Conservation (phyloP, 2,113 vertebrate species). For the Macheiramphus alcinus region DNA sequence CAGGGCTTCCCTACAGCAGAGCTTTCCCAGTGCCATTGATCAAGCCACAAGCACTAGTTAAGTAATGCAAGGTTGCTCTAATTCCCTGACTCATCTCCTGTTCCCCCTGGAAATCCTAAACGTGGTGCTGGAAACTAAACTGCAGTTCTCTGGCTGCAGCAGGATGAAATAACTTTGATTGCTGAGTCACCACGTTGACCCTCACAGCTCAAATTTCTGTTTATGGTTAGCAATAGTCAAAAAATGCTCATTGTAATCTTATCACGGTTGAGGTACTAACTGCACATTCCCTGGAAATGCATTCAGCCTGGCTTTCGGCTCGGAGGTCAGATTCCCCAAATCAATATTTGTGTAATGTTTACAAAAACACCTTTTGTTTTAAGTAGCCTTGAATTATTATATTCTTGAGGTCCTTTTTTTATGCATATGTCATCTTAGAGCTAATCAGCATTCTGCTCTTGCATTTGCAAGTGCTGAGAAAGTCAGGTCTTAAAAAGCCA, state of each 20-base stretch:
- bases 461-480: conserved; percentile 49
- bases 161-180: conserved; percentile 22
- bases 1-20: conserved; percentile 56
- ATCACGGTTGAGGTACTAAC: neutral
- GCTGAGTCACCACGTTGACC: conserved; percentile 46
- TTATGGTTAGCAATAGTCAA: neutral
- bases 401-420: neutral
- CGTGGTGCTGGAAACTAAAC: conserved; percentile 26
- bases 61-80: conserved; percentile 48
- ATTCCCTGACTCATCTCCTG: conserved; percentile 67
- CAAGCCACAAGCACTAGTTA: conserved; percentile 38
- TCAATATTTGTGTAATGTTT: neutral
- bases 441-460: conserved; percentile 59
- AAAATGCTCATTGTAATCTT: conserved; percentile 21
- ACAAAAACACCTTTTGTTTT: conserved; percentile 4
- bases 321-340: neutral
- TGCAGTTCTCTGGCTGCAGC: conserved; percentile 49
- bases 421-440: conserved; percentile 7
- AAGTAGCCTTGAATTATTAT: conserved; percentile 22
- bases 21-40: conserved; percentile 53
- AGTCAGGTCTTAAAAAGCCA: conserved; percentile 49
- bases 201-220: conserved; percentile 4
- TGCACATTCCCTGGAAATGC: neutral
- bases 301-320: neutral
- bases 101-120: conserved; percentile 52